Conservation (phyloP, 2,797 vertebrate genomes). For the Hafferia zeledoni region DNA sequence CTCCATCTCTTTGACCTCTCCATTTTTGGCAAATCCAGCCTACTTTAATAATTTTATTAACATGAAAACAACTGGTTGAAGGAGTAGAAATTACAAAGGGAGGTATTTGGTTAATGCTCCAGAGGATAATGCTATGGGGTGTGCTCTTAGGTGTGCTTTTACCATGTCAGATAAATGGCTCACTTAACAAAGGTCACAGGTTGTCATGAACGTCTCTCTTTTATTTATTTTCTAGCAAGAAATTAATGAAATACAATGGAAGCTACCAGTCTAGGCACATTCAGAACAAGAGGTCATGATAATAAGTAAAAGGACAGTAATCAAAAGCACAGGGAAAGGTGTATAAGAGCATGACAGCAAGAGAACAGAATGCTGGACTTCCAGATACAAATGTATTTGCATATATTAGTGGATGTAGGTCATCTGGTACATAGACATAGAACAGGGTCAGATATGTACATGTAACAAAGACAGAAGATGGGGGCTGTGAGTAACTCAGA, state of each 20-base stretch:
- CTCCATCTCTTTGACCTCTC: not conserved
- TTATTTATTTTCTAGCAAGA: not conserved
- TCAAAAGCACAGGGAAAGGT: not conserved
- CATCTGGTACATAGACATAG: not conserved
- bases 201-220: not conserved
- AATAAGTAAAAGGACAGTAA: not conserved
- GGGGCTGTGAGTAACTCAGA: not conserved
- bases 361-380: not conserved
- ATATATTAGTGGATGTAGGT: not conserved
- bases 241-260: not conserved
- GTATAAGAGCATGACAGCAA: not conserved
- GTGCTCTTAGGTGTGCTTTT: not conserved
- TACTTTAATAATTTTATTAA: not conserved
- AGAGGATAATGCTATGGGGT: not conserved
- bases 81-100: not conserved
- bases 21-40: not conserved
- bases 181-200: not conserved
- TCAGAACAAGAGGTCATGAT: not conserved
- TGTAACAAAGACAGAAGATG: not conserved
- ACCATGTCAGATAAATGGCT: not conserved
- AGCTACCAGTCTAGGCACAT: not conserved
- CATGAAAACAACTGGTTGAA: not conserved
- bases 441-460: not conserved
- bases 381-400: not conserved
- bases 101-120: not conserved